Percentiles rank a stretch among this genome's conserved stretches.
These are phyloP conservation scores for Panthera leo DNA, from an alignment of 2,113 vertebrate species.

Conservation along the genomic window DNA sequence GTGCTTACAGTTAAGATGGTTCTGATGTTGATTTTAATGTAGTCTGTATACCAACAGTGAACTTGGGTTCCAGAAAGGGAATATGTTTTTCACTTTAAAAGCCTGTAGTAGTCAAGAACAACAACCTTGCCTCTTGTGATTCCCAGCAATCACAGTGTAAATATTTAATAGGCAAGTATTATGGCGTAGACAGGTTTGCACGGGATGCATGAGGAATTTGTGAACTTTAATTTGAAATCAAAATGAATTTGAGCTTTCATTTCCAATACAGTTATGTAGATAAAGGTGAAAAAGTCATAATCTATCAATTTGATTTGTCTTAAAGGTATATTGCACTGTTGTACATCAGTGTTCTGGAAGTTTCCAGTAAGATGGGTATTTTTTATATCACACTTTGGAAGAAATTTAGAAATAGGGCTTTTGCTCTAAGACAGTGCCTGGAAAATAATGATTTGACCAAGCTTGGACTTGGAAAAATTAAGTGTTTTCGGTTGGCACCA, in stretches of 20 bases:
- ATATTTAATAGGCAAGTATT: conserved; percentile 2
- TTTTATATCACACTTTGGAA: conserved; percentile 43
- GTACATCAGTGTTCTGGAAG: neutral
- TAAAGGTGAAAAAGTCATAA: conserved; percentile 23
- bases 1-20: neutral
- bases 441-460: neutral
- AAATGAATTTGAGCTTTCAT: conserved; percentile 36
- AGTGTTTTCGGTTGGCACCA: neutral
- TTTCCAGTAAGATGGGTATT: neutral
- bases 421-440: neutral
- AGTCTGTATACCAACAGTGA: neutral
- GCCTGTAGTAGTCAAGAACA: neutral
- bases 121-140: neutral
- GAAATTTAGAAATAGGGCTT: conserved; percentile 27
- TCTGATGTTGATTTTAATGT: neutral
- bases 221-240: conserved; percentile 55
- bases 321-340: neutral
- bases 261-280: neutral
- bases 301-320: conserved; percentile 1
- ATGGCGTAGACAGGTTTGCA: neutral
- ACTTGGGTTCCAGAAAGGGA: neutral
- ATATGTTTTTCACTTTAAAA: neutral
- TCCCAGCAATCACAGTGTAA: neutral
- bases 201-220: neutral
- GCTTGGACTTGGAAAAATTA: neutral